Conservation (phyloP, 1,140 invertebrate genomes). For the Marisa cornuarietis region DNA sequence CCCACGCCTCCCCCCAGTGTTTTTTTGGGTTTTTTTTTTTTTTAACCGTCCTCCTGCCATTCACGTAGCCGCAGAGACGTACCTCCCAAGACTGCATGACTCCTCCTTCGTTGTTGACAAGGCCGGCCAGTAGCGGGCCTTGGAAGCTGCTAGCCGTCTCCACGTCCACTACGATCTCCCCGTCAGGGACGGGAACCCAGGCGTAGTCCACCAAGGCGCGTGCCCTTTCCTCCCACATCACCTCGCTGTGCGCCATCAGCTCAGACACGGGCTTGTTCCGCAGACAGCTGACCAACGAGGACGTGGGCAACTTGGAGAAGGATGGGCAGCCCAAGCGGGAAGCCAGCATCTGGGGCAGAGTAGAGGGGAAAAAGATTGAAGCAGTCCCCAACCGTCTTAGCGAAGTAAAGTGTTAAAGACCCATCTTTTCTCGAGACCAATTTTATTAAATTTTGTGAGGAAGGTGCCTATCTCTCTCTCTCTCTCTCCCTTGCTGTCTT, state of each 20-base stretch:
- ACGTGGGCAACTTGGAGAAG: not conserved
- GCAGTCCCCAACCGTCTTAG: too few relatives aligned
- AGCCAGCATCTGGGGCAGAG: not conserved
- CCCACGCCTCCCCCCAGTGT: too few relatives aligned
- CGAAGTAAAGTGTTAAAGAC: too few relatives aligned
- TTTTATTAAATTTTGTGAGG: too few relatives aligned
- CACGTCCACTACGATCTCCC: not conserved
- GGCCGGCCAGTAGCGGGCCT: constrained; percentile 15
- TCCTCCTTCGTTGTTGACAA: constrained; percentile 21
- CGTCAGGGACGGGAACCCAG: constrained; percentile 16
- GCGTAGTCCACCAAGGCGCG: constrained; percentile 17
- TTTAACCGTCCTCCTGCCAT: too few relatives aligned
- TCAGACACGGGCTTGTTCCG: not conserved
- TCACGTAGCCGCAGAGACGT: not conserved
- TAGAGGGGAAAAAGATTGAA: too few relatives aligned
- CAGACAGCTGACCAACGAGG: not conserved
- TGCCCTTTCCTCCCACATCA: not conserved
- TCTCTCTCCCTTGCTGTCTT: too few relatives aligned
- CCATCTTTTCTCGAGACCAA: too few relatives aligned
- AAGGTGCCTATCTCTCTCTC: too few relatives aligned
- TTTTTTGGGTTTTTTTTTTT: too few relatives aligned
- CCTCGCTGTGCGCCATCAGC: not conserved
- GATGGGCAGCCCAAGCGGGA: not conserved
- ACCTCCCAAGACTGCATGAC: not conserved
- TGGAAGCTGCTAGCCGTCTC: not conserved